Percentiles rank a stretch among this genome's conserved stretches.
These are phyloP conservation scores for Pitangus sulphuratus DNA, from an alignment of 2,797 vertebrate genomes.

Conservation along the genomic window DNA sequence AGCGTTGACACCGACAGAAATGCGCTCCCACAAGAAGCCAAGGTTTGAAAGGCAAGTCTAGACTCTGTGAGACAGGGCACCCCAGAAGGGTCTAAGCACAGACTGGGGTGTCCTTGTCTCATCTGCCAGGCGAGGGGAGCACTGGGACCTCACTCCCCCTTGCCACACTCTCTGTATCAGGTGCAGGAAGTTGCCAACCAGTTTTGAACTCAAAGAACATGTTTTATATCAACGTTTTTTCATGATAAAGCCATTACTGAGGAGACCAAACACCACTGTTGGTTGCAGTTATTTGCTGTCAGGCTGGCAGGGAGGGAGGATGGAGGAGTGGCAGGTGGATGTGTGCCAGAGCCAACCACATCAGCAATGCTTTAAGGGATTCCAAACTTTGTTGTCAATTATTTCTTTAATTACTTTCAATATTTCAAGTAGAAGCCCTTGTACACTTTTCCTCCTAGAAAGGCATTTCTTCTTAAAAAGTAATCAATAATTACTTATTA, in stretches of 20 bases:
- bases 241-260: background rate
- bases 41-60: no score
- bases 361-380: accelerated
- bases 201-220: accelerated
- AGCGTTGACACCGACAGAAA: background rate
- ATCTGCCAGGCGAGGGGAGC: background rate
- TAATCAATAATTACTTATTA: background rate
- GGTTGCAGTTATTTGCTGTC: background rate
- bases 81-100: accelerated
- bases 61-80: accelerated
- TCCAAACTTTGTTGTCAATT: background rate
- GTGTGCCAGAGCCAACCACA: accelerated
- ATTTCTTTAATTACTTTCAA: background rate
- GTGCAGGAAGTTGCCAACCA: background rate
- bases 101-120: accelerated
- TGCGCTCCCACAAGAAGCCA: background rate
- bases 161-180: background rate
- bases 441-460: background rate
- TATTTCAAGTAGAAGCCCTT: background rate
- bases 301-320: background rate
- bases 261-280: background rate
- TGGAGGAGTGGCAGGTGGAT: background rate
- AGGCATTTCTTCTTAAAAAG: background rate
- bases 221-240: accelerated
- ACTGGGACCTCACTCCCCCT: background rate